These are phyloP conservation scores for Neocrepidodera transversa DNA, from an alignment of 2,888 invertebrate species.

Conservation along the genomic window DNA sequence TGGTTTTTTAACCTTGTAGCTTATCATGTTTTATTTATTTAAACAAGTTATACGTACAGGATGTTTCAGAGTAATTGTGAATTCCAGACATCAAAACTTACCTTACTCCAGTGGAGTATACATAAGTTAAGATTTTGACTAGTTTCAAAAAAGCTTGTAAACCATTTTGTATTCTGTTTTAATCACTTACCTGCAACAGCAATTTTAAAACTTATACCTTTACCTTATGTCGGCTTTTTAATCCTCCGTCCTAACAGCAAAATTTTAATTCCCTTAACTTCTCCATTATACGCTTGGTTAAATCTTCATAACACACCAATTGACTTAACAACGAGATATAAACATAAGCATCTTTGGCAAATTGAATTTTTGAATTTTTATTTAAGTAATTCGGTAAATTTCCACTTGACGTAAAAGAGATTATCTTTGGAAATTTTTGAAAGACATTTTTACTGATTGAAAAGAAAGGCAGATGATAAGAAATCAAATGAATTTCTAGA, in stretches of 20 bases:
- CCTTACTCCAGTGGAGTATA: too few relatives aligned
- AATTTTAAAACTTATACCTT: constrained; percentile 14
- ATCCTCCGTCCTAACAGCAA: constrained; percentile 6
- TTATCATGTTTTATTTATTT: too few relatives aligned
- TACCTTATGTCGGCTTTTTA: constrained; percentile 20
- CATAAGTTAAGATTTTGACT: too few relatives aligned
- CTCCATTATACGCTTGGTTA: constrained; percentile 26
- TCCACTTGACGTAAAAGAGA: background rate
- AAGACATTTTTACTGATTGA: too few relatives aligned
- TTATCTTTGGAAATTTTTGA: too few relatives aligned
- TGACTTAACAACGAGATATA: constrained; percentile 27
- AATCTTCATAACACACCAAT: constrained; percentile 17
- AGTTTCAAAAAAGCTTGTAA: background rate
- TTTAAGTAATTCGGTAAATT: background rate
- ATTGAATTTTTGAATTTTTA: constrained; percentile 13
- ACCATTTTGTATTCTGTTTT: constrained; percentile 3
- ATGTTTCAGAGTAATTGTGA: too few relatives aligned
- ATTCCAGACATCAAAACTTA: too few relatives aligned
- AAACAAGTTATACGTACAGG: too few relatives aligned
- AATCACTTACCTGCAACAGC: constrained; percentile 9
- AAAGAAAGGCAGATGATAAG: too few relatives aligned
- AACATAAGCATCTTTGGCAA: constrained; percentile 22
- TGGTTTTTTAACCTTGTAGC: background rate
- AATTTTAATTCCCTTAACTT: constrained; percentile 20
- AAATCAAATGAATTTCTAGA: too few relatives aligned